phyloP scores from a whole-genome alignment of 2,888 invertebrate species.

The Cheilosia vernalis region DNA sequence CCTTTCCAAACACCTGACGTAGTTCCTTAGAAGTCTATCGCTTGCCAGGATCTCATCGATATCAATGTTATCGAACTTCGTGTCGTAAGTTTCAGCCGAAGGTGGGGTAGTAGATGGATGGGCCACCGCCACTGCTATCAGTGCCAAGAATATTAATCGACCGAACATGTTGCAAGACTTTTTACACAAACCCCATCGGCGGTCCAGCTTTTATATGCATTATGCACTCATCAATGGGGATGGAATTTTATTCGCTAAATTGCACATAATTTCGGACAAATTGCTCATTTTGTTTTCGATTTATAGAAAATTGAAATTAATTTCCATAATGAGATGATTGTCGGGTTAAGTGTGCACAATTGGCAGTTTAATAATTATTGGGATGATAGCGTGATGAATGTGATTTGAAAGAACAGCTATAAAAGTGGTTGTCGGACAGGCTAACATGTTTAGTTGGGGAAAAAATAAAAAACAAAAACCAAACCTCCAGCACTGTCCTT shows the following conservation, averaged over 20 bases:
- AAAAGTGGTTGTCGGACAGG: neutral
- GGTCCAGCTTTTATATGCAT: conserved; percentile 36
- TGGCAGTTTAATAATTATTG: conserved; percentile 1
- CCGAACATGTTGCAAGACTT: conserved; percentile 40
- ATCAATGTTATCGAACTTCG: conserved; percentile 88
- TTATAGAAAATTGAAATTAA: conserved; percentile 53
- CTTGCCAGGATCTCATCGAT: conserved; percentile 87
- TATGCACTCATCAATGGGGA: neutral
- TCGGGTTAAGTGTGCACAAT: conserved; percentile 17
- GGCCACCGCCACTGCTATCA: neutral
- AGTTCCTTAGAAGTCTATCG: conserved; percentile 87
- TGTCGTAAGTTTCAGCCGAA: conserved; percentile 84
- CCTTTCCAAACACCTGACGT: conserved; percentile 87
- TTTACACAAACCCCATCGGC: neutral
- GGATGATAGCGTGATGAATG: conserved; percentile 22
- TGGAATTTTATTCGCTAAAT: conserved; percentile 23
- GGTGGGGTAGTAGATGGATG: conserved; percentile 76
- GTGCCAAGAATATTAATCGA: neutral
- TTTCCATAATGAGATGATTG: conserved; percentile 52
- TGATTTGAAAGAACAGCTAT: neutral
- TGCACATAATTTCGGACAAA: conserved; percentile 34
- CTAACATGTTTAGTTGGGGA: neutral
- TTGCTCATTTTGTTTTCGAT: conserved; percentile 10
- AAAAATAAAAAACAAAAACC: conserved; percentile 8
- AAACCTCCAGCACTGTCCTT: neutral